Evolutionary conservation across 2,888 invertebrate genomes (phyloP), one percentile per base, ranked within the genome.

Genomic region (Macaria notata): DNA sequence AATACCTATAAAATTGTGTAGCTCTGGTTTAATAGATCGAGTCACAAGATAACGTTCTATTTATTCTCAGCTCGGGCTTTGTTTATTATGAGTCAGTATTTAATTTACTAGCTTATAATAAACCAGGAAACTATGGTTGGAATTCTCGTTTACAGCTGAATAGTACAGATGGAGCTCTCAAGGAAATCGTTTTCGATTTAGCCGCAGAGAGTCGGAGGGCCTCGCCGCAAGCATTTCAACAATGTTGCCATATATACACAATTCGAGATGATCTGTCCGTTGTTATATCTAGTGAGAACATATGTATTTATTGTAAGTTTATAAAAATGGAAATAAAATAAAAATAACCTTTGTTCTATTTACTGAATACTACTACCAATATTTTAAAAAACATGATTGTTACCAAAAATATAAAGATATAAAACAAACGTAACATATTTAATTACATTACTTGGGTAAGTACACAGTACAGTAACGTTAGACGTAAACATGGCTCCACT

Each of bases 401-500:
- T 36, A 36, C 36, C 7, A 36, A 36, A 5, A 36, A 5, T 36
- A 36, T 36, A 36, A 36, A 36, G 36, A 36, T 4, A 7, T 5
- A 36, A 36, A 7, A 36, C 7, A n/a, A n/a, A n/a, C n/a, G n/a
- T n/a, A n/a, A n/a, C n/a, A n/a, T n/a, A n/a, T n/a, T n/a, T n/a
- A n/a, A n/a, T n/a, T n/a, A n/a, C 4, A 31, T 9, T 31, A 7
- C 31, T 5, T 3, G 1, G 41, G 41, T 29, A 42, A 2, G 42
- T 43, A 31, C 31, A 43, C 9, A 8, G 33, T 39, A 49, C 46
- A 38, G 9, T 44, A 44, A 52, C 7, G 48, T 51, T 46, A 47
- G 7, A 19, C 42, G 50, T 39, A 50, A 72, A 73, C 71, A 73
- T 68, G 71, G 69, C 61, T 66, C 68, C 68, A 71, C 70, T 70